Percentiles rank a stretch among this genome's conserved stretches.
phyloP scores from a whole-genome alignment of 1,140 invertebrate species.

The Drosophila mayri region DNA sequence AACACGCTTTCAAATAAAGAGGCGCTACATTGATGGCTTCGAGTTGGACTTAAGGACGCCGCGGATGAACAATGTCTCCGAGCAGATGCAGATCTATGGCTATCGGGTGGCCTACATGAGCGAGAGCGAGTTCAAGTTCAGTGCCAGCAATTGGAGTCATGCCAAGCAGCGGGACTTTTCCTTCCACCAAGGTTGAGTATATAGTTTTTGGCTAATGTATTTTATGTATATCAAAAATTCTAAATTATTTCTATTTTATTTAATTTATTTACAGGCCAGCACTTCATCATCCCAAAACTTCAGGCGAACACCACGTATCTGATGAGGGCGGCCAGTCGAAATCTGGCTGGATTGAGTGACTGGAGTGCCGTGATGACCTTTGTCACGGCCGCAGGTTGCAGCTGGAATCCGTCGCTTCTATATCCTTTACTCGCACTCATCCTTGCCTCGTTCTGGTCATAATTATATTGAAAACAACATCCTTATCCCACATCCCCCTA shows the following conservation, averaged over 20 bases:
- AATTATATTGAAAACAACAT: neutral
- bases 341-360: constrained; percentile 85
- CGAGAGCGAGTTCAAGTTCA: constrained; percentile 71
- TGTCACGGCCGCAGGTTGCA: constrained; percentile 56
- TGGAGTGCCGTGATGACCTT: constrained; percentile 75
- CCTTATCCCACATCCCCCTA: constrained; percentile 10
- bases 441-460: constrained; percentile 48
- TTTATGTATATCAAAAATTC: too few relatives aligned
- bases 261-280: constrained; percentile 57
- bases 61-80: constrained; percentile 60
- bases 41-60: constrained; percentile 83
- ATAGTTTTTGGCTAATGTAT: too few relatives aligned
- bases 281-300: constrained; percentile 78
- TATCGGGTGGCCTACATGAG: constrained; percentile 81
- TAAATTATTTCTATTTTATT: neutral
- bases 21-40: constrained; percentile 77
- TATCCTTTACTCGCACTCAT: constrained; percentile 31
- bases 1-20: constrained; percentile 74
- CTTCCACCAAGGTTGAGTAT: constrained; percentile 71
- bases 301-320: constrained; percentile 82
- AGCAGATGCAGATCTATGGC: constrained; percentile 82
- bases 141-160: constrained; percentile 79
- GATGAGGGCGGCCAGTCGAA: constrained; percentile 83
- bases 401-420: constrained; percentile 25
- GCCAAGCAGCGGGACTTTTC: constrained; percentile 75